Percentiles rank a stretch among this genome's conserved stretches.
Evolutionary conservation across 2,797 vertebrate species (phyloP).

Genomic region (Kryptopterus vitreolus): DNA sequence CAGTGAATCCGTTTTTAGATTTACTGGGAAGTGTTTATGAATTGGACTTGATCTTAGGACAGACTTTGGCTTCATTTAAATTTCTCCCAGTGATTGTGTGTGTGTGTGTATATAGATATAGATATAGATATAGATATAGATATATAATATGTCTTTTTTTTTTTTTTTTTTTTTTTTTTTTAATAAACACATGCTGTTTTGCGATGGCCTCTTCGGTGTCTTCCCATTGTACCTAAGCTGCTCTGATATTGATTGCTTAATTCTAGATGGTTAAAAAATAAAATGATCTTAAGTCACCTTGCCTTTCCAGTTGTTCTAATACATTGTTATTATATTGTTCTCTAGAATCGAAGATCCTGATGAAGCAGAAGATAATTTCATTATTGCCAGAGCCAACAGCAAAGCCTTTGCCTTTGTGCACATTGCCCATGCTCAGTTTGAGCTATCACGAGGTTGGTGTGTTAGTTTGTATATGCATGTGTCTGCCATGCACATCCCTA

Average conservation of each 20-base stretch:
- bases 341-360: slow-evolving; percentile 89
- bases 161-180: too few species aligned
- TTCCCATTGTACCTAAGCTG: background rate
- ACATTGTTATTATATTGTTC: background rate
- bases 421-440: slow-evolving; percentile 91
- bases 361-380: slow-evolving; percentile 89
- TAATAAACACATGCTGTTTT: background rate
- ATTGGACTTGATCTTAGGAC: background rate
- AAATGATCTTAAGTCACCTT: background rate
- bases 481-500: background rate
- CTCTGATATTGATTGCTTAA: too few species aligned
- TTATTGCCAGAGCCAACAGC: slow-evolving; percentile 86
- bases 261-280: background rate
- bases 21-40: background rate
- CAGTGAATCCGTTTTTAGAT: background rate
- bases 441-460: slow-evolving; percentile 83
- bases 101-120: background rate
- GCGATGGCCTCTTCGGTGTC: background rate
- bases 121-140: too few species aligned
- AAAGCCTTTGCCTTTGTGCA: slow-evolving; percentile 95
- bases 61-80: background rate
- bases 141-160: too few species aligned
- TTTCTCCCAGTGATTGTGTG: background rate
- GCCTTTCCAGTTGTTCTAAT: background rate
- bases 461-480: background rate